These are phyloP conservation scores for Gila orcuttii DNA, from an alignment of 2,113 vertebrate genomes.

Conservation along the genomic window DNA sequence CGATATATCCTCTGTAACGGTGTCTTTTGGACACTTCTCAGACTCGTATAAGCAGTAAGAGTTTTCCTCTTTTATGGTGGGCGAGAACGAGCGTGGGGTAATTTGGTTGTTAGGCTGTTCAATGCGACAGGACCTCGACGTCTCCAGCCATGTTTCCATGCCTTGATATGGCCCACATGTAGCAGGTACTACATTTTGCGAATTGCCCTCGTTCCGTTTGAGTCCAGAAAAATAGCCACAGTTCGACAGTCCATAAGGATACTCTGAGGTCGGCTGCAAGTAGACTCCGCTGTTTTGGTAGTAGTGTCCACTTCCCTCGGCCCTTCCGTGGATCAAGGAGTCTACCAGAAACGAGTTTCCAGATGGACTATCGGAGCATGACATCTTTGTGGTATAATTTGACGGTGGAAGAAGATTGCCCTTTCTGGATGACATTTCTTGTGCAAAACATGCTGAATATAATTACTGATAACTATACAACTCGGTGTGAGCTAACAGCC, in stretches of 20 bases:
- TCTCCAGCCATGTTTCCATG: conserved; percentile 94
- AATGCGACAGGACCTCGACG: conserved; percentile 89
- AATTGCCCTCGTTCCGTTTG: conserved; percentile 89
- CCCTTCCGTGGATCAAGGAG: conserved; percentile 93
- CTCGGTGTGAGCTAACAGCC: conserved; percentile 88
- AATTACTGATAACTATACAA: conserved; percentile 97
- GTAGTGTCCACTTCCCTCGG: conserved; percentile 85
- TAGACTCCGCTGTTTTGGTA: conserved; percentile 90
- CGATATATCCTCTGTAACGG: conserved; percentile 81
- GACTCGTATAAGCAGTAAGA: conserved; percentile 95
- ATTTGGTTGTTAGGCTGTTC: conserved; percentile 85
- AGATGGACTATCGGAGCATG: conserved; percentile 96
- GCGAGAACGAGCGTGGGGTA: conserved; percentile 89
- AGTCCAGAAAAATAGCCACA: conserved; percentile 93
- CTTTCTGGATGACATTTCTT: conserved; percentile 99
- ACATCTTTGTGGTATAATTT: conserved; percentile 98
- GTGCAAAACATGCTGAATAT: conserved; percentile 99
- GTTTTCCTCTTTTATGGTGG: conserved; percentile 95
- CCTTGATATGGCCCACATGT: conserved; percentile 86
- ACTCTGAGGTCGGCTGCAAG: conserved; percentile 88
- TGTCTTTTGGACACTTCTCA: conserved; percentile 91
- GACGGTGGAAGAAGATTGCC: conserved; percentile 97
- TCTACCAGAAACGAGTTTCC: conserved; percentile 98
- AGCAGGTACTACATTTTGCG: conserved; percentile 80
- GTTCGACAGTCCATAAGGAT: conserved; percentile 93